Conservation (phyloP, 2,797 vertebrate species). For the Moxostoma hubbsi region DNA sequence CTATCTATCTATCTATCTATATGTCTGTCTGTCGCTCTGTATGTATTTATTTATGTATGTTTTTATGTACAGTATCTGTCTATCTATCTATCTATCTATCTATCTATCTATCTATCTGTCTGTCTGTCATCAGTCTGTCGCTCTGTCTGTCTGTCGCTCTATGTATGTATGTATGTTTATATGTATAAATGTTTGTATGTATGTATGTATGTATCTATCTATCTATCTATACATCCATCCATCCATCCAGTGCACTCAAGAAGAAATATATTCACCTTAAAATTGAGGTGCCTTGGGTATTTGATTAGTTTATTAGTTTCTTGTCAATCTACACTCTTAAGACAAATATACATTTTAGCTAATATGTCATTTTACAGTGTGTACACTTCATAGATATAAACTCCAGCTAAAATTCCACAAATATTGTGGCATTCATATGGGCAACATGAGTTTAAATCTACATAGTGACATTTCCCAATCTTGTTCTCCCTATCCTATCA, state of each 20-base stretch:
- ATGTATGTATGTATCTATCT: no score
- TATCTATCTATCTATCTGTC: no score
- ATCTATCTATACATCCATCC: background rate
- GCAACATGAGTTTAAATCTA: background rate
- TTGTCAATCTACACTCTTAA: background rate
- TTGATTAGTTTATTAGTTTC: background rate
- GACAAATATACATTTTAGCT: background rate
- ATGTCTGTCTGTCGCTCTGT: background rate
- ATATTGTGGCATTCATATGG: background rate
- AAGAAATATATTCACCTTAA: background rate
- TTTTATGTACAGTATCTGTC: background rate
- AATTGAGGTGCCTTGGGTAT: background rate
- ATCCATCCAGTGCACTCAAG: no score
- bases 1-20: no score
- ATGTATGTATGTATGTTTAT: no score
- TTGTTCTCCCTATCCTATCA: background rate
- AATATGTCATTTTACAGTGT: background rate
- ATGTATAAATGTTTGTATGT: no score
- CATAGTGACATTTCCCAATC: background rate
- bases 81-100: no score
- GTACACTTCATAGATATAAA: background rate
- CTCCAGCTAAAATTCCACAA: background rate
- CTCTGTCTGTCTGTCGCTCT: no score
- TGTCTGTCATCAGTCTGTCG: background rate
- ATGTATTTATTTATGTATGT: background rate